These are phyloP conservation scores for Euzetes globulus DNA, from an alignment of 2,888 invertebrate species.

Conservation along the genomic window DNA sequence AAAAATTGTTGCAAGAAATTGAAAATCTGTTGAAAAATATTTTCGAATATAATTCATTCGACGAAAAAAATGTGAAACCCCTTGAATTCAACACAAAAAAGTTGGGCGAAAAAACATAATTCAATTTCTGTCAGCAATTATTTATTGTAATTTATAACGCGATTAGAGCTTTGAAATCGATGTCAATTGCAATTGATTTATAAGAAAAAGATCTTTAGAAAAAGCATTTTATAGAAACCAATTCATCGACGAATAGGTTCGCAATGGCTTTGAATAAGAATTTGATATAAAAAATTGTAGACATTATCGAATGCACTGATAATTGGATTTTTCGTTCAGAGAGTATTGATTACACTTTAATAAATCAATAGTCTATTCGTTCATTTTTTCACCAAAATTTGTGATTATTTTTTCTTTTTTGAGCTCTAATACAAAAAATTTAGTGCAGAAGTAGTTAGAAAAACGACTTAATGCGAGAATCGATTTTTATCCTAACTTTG, in stretches of 20 bases:
- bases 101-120: neutral
- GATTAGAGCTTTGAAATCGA: constrained; percentile 2
- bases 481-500: constrained; percentile 2
- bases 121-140: constrained; percentile 1
- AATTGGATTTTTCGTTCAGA: neutral
- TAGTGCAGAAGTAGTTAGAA: neutral
- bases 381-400: neutral
- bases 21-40: neutral
- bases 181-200: constrained; percentile 15
- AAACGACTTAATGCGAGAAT: neutral
- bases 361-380: neutral
- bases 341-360: neutral
- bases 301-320: neutral
- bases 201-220: neutral
- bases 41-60: neutral
- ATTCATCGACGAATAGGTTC: neutral
- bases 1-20: neutral
- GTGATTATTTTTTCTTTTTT: neutral
- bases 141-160: constrained; percentile 5
- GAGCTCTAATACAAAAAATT: neutral
- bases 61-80: neutral
- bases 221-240: neutral
- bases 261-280: neutral
- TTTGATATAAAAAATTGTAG: neutral
- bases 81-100: neutral